Percentiles rank a stretch among this genome's conserved stretches.
Conservation (phyloP, 2,888 invertebrate genomes). For the Dastarcus helophoroides region DNA sequence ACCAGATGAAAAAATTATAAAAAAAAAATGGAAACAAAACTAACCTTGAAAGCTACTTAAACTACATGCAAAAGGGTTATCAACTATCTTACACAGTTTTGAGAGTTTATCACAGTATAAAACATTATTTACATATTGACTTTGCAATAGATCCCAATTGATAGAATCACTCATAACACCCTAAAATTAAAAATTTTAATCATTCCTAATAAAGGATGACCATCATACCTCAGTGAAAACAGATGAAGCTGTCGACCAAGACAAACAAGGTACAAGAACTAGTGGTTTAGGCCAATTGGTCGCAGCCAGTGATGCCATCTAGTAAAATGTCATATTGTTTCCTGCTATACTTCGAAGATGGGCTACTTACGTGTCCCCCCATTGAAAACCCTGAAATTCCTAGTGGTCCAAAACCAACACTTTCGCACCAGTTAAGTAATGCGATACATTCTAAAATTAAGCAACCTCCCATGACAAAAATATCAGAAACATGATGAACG, state of each 20-base stretch:
- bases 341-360: conserved; percentile 1
- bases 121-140: conserved; percentile 74
- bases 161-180: conserved; percentile 93
- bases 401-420: conserved; percentile 81
- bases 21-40: no score
- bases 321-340: conserved; percentile 12
- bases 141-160: conserved; percentile 83
- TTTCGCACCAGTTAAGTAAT: conserved; percentile 88
- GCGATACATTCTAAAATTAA: conserved; percentile 87
- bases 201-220: conserved; percentile 6
- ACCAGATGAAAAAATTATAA: no score
- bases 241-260: conserved; percentile 94
- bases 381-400: conserved; percentile 93
- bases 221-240: conserved; percentile 75
- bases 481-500: conserved; percentile 89
- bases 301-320: conserved; percentile 98
- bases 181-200: conserved; percentile 39
- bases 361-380: conserved; percentile 85
- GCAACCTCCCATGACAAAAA: conserved; percentile 98
- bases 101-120: conserved; percentile 70
- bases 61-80: conserved; percentile 41
- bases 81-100: conserved; percentile 75
- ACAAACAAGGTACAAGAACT: conserved; percentile 87
- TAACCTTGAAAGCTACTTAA: conserved; percentile 27
- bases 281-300: conserved; percentile 93